Conservation (phyloP, 2,797 vertebrate genomes). For the Pantherophis vulpinus region DNA sequence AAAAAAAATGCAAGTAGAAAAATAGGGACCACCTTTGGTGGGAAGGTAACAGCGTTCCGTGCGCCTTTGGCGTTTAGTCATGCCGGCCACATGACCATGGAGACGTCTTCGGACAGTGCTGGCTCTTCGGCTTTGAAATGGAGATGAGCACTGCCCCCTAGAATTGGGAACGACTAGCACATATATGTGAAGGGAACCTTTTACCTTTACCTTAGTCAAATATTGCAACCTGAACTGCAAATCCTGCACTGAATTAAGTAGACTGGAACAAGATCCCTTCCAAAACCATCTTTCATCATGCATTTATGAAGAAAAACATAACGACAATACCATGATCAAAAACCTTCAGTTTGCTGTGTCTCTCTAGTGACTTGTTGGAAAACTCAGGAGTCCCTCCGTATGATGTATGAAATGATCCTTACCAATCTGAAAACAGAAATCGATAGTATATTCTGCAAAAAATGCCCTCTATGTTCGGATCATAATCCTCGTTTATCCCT, state of each 20-base stretch:
- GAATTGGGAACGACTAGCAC: too few species aligned
- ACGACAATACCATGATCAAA: not conserved
- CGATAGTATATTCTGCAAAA: not conserved
- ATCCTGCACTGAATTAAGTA: not conserved
- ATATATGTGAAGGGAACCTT: too few species aligned
- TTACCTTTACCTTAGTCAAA: not conserved
- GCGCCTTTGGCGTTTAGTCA: too few species aligned
- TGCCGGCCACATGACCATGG: too few species aligned
- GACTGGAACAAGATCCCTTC: not conserved
- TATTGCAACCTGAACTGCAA: not conserved
- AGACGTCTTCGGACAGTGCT: too few species aligned
- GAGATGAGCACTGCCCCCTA: too few species aligned
- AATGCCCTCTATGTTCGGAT: not conserved
- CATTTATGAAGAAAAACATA: not conserved
- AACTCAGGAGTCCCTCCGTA: not conserved
- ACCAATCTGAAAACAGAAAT: not conserved
- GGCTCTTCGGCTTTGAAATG: too few species aligned
- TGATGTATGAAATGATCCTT: not conserved
- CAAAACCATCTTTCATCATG: not conserved
- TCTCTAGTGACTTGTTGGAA: not conserved
- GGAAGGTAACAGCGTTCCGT: too few species aligned
- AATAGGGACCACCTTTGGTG: too few species aligned
- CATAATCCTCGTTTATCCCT: not conserved
- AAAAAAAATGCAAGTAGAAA: too few species aligned
- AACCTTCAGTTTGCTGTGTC: not conserved